Base-by-base conservation (phyloP, 2,888 invertebrate genomes). In the Melinopterus prodromus region DNA sequence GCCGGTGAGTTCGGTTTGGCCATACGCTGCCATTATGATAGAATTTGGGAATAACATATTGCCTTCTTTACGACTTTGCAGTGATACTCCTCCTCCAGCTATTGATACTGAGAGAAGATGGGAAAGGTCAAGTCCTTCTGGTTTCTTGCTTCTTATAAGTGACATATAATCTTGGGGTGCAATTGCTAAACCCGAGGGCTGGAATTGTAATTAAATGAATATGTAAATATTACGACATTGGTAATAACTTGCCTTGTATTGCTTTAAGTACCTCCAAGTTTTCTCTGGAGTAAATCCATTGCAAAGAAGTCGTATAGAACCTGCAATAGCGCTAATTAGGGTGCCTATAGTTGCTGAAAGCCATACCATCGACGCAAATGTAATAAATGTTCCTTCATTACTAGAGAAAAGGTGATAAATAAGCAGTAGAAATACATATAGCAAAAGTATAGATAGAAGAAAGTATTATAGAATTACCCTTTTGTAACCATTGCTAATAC, bases 221-320 rank as follows among this genome's bases (percentile, higher is more conserved):
- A 26, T 26, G 0, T 16, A 26, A 2, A 35, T 15, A 0, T 6
- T 26, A 16, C 6, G 2, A 72, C 4, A 3, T 12, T 53, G 7
- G 36, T 16, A 72, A 72, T 35, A 35, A 76, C 71, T 78, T 35
- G 76, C 80, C 37, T 76, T 35, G 36, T 80, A 80, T 77, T 71
- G 76, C 3, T 76, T 16, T 36, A 80, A 76, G 15, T 78, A 76
- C 14, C n/a, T 76, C 78, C 76, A 80, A 36, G 80, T 37, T 72
- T 76, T 78, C 38, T 78, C 78, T 7, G 76, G 53, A 0, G 76
- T 53, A 16, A 80, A 80, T 16, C 70, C 69, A 15, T 12, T 36
- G 37, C 74, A 36, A n/a, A 74, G 37, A n/a, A 35, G 12, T 35
- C 35, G 35, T n/a, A 35, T 74, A 74, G 5, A 37, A 2, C 74